A percentile compares a stretch with the other conserved stretches of the same genome.
These are phyloP conservation scores for Anolis sagrei DNA, from an alignment of 2,113 vertebrate species.

Conservation along the genomic window DNA sequence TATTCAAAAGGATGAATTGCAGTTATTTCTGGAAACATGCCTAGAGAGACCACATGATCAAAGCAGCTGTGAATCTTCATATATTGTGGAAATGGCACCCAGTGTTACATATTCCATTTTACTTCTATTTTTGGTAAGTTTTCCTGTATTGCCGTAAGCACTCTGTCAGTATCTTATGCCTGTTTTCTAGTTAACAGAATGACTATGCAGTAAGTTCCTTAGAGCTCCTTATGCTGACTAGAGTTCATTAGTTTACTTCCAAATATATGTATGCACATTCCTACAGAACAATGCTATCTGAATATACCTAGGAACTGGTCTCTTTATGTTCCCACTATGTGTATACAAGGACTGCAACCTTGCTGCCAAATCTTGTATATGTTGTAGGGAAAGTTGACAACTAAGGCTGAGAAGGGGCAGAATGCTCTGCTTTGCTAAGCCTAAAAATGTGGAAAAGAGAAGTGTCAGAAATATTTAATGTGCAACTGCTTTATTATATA, in stretches of 20 bases:
- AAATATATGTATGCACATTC: not conserved
- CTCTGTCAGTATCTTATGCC: not conserved
- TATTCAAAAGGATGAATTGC: not conserved
- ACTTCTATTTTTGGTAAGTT: not conserved
- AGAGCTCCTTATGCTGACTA: too few species aligned
- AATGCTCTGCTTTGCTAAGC: conserved; percentile 29
- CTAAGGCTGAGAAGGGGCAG: conserved; percentile 24
- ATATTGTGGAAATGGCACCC: not conserved
- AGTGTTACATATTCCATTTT: not conserved
- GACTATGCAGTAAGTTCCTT: not conserved
- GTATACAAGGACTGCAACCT: not conserved
- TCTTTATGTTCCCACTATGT: not conserved
- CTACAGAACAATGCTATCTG: not conserved
- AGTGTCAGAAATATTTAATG: not conserved
- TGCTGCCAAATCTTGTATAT: not conserved
- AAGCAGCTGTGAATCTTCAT: not conserved
- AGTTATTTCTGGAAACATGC: not conserved
- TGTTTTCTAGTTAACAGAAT: not conserved
- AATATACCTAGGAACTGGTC: not conserved
- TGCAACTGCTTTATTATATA: not conserved
- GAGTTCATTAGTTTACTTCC: too few species aligned
- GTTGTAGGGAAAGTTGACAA: conserved; percentile 42
- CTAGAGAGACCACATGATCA: too few species aligned
- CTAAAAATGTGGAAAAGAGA: conserved; percentile 10
- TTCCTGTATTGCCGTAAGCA: not conserved